Conservation (phyloP, 2,797 vertebrate species). For the Siniperca obscura region DNA sequence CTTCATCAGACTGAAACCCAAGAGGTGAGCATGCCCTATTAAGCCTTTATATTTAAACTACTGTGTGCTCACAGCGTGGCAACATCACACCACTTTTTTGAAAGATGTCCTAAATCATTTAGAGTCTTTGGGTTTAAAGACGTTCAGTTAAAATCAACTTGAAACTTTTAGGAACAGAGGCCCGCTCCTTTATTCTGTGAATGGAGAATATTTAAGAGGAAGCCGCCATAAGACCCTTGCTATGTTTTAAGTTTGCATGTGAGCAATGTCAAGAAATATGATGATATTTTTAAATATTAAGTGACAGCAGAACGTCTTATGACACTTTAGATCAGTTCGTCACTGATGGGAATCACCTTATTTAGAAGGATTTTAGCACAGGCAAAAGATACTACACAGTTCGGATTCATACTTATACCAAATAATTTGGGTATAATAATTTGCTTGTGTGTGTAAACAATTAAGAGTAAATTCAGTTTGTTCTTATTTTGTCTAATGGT, state of each 20-base stretch:
- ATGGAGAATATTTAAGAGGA: constrained; percentile 43
- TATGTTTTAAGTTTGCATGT: constrained; percentile 14
- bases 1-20: constrained; percentile 54
- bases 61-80: constrained; percentile 1
- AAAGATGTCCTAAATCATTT: constrained; percentile 69
- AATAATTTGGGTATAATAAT: neutral
- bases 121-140: constrained; percentile 50
- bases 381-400: neutral
- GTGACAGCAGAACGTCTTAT: neutral
- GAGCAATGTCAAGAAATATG: constrained; percentile 2
- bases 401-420: neutral
- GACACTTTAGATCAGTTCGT: neutral
- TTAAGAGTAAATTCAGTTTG: neutral
- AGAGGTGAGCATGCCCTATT: constrained; percentile 44
- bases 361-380: neutral
- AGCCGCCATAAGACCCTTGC: neutral
- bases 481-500: neutral
- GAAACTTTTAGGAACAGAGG: constrained; percentile 38
- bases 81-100: constrained; percentile 17
- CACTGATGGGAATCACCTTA: neutral
- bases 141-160: constrained; percentile 37
- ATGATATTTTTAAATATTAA: neutral
- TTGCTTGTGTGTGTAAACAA: constrained; percentile 1
- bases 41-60: constrained; percentile 52
- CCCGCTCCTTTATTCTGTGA: constrained; percentile 11